Evolutionary conservation across 2,888 invertebrate species (phyloP), one percentile per base, ranked within the genome.

Genomic region (Drosophila fulvimacula): DNA sequence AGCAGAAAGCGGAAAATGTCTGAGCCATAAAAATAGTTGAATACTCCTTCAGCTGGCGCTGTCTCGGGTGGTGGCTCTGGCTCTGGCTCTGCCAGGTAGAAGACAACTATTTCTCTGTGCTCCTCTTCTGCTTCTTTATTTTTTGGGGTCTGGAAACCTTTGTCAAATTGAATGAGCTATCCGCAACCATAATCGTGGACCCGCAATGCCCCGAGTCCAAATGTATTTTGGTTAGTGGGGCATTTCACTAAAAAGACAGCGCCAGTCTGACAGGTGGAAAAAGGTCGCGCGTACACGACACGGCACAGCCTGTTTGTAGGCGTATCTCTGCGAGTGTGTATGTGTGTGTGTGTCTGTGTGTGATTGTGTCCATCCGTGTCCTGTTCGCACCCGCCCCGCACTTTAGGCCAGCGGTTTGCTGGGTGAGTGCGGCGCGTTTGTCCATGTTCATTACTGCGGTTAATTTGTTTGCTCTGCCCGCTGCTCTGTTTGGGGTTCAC

Each of bases 371-470:
- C 75, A 53, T 15, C 42, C 69, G 42, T 36, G 41, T 59, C 30
- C 46, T 15, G 69, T 56, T 49, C 53, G 27, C 56, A 55, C 34
- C 30, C 5, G 5, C 17, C 2, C 19, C 32, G 11, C 19, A 0
- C 32, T 30, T 17, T 32, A 2, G 32, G 13, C 34, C 49, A 24
- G 39, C 10, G 32, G 56, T 63, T 51, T 53, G 34, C 44, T 51
- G 58, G 42, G 34, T 59, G 70, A 58, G 46, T 55, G 69, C 68
- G 76, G 80, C 65, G 64, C 81, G 69, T 68, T 81, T 89, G 88
- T 73, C 88, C 89, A 63, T 82, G 89, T 89, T 88, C 89, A 84
- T 84, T 89, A 89, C 77, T 79, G 86, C 86, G 88, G 84, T 89
- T 85, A 85, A 85, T 85, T 90, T 85, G 84, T 89, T 89, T 85